These are phyloP conservation scores for Amaurobius ferox DNA, from an alignment of 2,888 invertebrate species.

Conservation along the genomic window DNA sequence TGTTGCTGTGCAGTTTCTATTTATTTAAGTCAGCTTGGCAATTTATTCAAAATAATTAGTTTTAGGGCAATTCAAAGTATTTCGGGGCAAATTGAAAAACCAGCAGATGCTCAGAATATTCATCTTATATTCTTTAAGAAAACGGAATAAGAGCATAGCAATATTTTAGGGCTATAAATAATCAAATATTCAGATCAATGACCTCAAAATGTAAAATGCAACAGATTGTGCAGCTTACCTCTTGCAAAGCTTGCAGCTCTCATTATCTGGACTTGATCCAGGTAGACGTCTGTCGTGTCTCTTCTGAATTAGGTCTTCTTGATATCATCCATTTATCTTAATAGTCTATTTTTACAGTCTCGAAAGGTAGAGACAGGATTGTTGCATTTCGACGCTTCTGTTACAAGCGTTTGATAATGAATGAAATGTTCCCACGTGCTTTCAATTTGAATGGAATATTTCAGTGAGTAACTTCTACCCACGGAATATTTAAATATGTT, in stretches of 20 bases:
- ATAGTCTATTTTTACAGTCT: not conserved
- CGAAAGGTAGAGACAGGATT: not conserved
- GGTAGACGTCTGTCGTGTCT: not conserved
- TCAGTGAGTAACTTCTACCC: too few relatives aligned
- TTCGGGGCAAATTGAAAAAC: too few relatives aligned
- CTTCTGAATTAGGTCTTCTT: conserved; percentile 1
- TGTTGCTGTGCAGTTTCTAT: too few relatives aligned
- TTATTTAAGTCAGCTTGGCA: too few relatives aligned
- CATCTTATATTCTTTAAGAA: too few relatives aligned
- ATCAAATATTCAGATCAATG: not conserved
- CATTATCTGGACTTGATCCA: conserved; percentile 4
- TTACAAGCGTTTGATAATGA: not conserved
- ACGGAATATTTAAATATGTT: too few relatives aligned
- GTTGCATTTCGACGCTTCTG: not conserved
- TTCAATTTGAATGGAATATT: not conserved
- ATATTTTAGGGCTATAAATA: not conserved
- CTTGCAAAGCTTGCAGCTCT: not conserved
- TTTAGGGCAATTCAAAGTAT: too few relatives aligned
- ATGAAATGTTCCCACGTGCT: not conserved
- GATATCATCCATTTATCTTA: conserved; percentile 2
- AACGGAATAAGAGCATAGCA: too few relatives aligned
- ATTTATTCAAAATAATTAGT: too few relatives aligned
- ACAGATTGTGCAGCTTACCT: not conserved
- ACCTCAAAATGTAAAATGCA: not conserved
- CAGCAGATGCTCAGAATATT: too few relatives aligned